Base-by-base conservation (phyloP, 92 coral and sea anemone species). In the Actinernus sp. region DNA sequence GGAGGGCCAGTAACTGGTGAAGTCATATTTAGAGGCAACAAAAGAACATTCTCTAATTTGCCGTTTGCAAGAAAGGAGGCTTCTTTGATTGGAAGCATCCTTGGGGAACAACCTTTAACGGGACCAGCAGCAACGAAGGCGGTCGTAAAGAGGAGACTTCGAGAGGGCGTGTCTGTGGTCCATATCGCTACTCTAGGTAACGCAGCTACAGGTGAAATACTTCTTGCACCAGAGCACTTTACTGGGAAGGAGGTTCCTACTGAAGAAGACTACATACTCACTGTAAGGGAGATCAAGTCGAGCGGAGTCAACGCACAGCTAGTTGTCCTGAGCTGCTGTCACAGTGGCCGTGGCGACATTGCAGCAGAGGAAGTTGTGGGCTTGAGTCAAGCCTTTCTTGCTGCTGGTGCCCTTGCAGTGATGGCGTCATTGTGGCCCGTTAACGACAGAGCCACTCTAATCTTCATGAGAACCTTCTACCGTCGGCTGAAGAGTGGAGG, bases 361-460 rank as follows among this genome's bases (percentile, higher is more conserved):
- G 27, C 25, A 41, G 44, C 54, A 12, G 68, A 61, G 23, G 68
- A 55, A 11, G 68, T 61, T 1, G 55, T 61, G 3, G 68, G 68
- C 31, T 61, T 28, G 68, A 52, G 12, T n/a, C n/a, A n/a, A n/a
- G n/a, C n/a, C n/a, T n/a, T n/a, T n/a, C n/a, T n/a, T n/a, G n/a
- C n/a, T n/a, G 68, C 68, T 5, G 76, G 76, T 14, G 76, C 76
- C 4, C 61, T 41, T 4, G 76, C 76, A 43, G 76, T 68, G 0
- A 52, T 68, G 19, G 76, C 50, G n/a, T 68, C 76, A 8, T 39
- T 68, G 30, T 68, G 76, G 76, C 63, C 76, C 62, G 48, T 68
- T 22, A 63, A 55, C 26, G 76, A 68, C 62, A 31, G 21, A 19
- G 76, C 51, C 2, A 68, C 76, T 13, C 51, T 26, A 39, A 48